Conservation (phyloP, 2,888 invertebrate species). For the Metopia argyrocephala region DNA sequence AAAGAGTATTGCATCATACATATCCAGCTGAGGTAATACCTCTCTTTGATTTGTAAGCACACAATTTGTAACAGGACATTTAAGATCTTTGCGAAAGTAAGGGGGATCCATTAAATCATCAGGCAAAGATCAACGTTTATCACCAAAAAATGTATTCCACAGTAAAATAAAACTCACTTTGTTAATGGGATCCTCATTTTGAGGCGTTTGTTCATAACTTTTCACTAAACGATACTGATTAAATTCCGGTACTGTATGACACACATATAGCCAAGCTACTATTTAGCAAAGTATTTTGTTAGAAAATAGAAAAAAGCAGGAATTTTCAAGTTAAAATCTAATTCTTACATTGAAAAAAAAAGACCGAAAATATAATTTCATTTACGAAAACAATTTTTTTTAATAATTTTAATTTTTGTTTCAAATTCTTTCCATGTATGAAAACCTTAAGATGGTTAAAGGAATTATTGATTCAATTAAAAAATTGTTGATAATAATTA, state of each 20-base stretch:
- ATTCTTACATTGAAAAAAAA: too few species aligned
- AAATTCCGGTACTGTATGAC: constrained; percentile 69
- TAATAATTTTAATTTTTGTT: too few species aligned
- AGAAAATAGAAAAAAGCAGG: too few species aligned
- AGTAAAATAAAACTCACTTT: constrained; percentile 70
- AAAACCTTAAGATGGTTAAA: too few species aligned
- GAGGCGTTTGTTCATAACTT: not conserved
- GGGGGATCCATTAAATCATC: constrained; percentile 70
- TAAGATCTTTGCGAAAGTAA: constrained; percentile 69
- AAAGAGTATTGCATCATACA: constrained; percentile 80
- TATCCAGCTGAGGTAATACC: constrained; percentile 72
- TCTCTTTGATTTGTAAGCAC: constrained; percentile 77
- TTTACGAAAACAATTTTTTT: too few species aligned
- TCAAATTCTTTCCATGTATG: too few species aligned
- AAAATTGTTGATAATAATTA: too few species aligned
- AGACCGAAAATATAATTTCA: too few species aligned
- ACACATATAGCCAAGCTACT: constrained; percentile 65
- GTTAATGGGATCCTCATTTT: not conserved
- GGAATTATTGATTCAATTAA: too few species aligned
- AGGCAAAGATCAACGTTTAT: constrained; percentile 72
- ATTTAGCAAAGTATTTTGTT: too few species aligned
- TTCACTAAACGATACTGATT: constrained; percentile 72
- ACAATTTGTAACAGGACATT: constrained; percentile 78
- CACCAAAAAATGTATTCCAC: constrained; percentile 75
- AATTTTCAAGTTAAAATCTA: too few species aligned